Percentiles rank a stretch among this genome's conserved stretches.
Evolutionary conservation across 2,888 invertebrate species (phyloP).

Genomic region (Anthrax anthrax): DNA sequence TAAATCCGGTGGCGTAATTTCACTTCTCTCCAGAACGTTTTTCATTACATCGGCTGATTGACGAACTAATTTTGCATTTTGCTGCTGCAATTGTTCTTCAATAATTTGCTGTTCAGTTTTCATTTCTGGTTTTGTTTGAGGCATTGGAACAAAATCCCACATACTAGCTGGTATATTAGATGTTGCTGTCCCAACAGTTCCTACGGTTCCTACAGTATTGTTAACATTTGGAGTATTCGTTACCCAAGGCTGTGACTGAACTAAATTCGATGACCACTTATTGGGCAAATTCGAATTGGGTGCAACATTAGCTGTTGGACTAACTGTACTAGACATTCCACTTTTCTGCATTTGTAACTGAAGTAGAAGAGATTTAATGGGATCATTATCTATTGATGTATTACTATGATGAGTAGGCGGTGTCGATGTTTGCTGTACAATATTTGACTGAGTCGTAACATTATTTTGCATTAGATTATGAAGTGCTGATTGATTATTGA

Average conservation of each 20-base stretch:
- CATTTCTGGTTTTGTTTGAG: constrained; percentile 10
- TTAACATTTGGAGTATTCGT: background rate
- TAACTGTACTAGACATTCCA: constrained; percentile 4
- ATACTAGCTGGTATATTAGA: background rate
- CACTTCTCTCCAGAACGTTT: background rate
- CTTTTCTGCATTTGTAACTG: constrained; percentile 31
- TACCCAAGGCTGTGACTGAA: background rate
- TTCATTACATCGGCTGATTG: background rate
- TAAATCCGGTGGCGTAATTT: background rate
- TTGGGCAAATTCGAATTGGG: constrained; percentile 1
- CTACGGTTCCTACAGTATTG: background rate
- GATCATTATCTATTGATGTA: constrained; percentile 29
- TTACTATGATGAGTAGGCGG: background rate
- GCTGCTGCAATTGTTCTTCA: constrained; percentile 8
- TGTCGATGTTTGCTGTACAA: background rate
- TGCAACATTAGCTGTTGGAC: constrained; percentile 3
- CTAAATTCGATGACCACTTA: constrained; percentile 2
- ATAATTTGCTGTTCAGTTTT: constrained; percentile 13
- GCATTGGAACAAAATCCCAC: constrained; percentile 6
- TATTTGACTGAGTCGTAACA: background rate
- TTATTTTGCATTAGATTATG: constrained; percentile 9
- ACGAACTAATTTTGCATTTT: background rate
- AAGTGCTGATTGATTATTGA: background rate
- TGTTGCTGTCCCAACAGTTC: background rate
- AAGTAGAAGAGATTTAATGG: constrained; percentile 38